Evolutionary conservation across 2,113 vertebrate genomes (phyloP).

Genomic region (Sylvia atricapilla): DNA sequence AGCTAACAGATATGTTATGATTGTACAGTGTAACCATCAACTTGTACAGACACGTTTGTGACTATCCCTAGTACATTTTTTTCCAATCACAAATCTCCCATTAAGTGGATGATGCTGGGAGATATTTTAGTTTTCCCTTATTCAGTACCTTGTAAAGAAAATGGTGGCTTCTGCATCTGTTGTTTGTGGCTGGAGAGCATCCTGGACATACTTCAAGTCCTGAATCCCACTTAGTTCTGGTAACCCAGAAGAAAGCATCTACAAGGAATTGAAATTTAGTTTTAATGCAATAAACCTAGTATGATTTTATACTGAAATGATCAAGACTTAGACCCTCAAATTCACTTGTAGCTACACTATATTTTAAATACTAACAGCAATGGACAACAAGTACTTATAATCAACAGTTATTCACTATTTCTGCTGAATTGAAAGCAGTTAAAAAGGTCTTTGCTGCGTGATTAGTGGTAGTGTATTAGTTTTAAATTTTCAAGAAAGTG

Average conservation of each 20-base stretch:
- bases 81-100: neutral
- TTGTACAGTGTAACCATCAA: neutral
- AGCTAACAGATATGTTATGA: neutral
- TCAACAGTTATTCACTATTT: neutral
- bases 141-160: conserved; percentile 93
- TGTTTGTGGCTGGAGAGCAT: conserved; percentile 93
- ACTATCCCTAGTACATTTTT: neutral
- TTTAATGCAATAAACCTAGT: neutral
- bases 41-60: neutral
- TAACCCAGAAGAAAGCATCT: conserved; percentile 97
- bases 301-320: neutral
- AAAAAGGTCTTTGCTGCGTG: neutral
- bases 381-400: neutral
- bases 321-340: neutral
- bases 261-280: neutral
- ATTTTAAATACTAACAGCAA: neutral
- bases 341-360: neutral
- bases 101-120: neutral
- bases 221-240: conserved; percentile 89
- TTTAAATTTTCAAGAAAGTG: neutral
- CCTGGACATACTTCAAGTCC: conserved; percentile 94
- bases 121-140: neutral
- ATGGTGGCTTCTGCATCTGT: conserved; percentile 96
- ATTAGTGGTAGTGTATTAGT: neutral
- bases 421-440: neutral